A percentile compares a stretch with the other conserved stretches of the same genome.
These are phyloP conservation scores for Hippocampus barbouri DNA, from an alignment of 2,113 vertebrate genomes.

Conservation along the genomic window DNA sequence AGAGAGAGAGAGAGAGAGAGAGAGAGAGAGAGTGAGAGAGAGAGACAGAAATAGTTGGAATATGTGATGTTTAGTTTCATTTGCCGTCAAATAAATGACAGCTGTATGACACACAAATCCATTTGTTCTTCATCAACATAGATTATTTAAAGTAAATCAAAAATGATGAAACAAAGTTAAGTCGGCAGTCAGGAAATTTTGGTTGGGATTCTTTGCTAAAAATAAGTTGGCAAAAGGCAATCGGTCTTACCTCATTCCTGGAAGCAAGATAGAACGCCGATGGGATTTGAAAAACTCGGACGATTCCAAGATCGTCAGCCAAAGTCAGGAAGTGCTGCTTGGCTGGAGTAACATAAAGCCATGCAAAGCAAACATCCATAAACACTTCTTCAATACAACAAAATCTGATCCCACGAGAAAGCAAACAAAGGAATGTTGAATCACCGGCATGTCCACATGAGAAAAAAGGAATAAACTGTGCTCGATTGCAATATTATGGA, in stretches of 20 bases:
- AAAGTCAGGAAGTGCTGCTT: conserved; percentile 85
- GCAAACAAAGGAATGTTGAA: background rate
- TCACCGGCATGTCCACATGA: background rate
- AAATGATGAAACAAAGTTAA: background rate
- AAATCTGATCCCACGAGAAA: background rate
- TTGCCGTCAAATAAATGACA: background rate
- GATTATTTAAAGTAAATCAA: background rate
- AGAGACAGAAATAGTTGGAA: background rate
- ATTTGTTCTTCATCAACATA: background rate
- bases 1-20: too few species aligned
- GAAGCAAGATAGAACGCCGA: conserved; percentile 70
- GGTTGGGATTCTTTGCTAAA: background rate
- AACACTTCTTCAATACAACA: background rate
- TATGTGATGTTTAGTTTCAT: background rate
- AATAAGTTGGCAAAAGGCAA: background rate
- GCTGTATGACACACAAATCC: background rate
- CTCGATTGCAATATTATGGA: too few species aligned
- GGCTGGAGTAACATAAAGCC: conserved; percentile 51
- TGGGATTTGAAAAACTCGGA: conserved; percentile 83
- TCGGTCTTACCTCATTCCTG: conserved; percentile 74
- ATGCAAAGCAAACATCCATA: background rate
- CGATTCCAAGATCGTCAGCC: conserved; percentile 78
- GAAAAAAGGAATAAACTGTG: background rate
- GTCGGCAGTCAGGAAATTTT: background rate
- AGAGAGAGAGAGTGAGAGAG: too few species aligned